Evolutionary conservation across 1,140 invertebrate genomes (phyloP), one percentile per base, ranked within the genome.

Genomic region (Cydia amplana): DNA sequence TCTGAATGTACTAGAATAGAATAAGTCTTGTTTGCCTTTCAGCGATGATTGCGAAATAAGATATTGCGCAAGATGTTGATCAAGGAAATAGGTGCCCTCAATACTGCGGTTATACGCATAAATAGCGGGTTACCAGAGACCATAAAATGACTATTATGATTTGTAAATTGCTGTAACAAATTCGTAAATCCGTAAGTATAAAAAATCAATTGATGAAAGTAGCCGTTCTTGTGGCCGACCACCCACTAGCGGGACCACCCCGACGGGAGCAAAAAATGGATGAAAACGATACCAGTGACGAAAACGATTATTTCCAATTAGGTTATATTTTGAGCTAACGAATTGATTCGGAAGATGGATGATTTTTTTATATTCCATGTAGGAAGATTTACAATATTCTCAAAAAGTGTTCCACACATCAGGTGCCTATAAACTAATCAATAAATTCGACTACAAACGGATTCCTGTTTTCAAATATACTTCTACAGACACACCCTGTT

Each of bases 201-300:
- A 73, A 73, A 23, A 73, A 23, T 51, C 72, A 55, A 73, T 51
- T 70, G 65, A 43, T 20, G 16, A 70, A 70, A 36, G 25, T 32
- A 32, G 64, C 25, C 64, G 25, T 75, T 75, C 64, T 81, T 82
- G 78, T 73, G 77, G 75, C 76, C 73, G 81, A 81, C 79, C 81
- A 81, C 78, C 78, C 79, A 81, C 81, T 46, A 75, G 40, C 75
- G 63, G 75, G 77, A 79, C 79, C 81, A 79, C 79, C 77, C 51
- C 36, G 74, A 18, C 14, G 46, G 63, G 32, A 14, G 75, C 49
- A 79, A 82, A 82, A 82, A 80, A 80, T 74, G 60, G 28, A 73
- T 43, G 75, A 76, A 80, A 80, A 76, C 75, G 77, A 77, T 79
- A 79, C 75, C 75, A 72, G 76, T 79, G 74, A 67, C 60, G 60